phyloP scores from a whole-genome alignment of 2,113 vertebrate genomes.

The Semicossyphus pulcher region DNA sequence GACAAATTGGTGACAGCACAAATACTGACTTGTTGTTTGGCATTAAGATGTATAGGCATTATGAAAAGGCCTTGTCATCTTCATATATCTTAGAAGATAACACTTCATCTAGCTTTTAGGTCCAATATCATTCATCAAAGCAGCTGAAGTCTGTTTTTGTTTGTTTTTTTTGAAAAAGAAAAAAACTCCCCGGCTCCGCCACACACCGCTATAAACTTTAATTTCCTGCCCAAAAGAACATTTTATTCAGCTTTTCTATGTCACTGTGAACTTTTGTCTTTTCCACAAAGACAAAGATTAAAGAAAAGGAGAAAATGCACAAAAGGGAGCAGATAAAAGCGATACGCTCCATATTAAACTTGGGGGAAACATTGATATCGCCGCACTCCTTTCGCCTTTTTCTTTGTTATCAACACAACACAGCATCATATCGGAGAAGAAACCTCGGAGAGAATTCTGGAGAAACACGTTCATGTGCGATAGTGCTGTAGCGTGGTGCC shows the following conservation, averaged over 20 bases:
- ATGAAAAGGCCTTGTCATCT: conserved; percentile 31
- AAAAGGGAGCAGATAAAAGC: conserved; percentile 57
- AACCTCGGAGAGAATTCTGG: conserved; percentile 32
- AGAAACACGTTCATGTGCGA: conserved; percentile 40
- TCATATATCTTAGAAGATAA: conserved; percentile 23
- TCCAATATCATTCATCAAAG: conserved; percentile 41
- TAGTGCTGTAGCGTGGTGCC: conserved; percentile 56
- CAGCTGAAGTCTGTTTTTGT: conserved; percentile 19
- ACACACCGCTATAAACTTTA: conserved; percentile 49
- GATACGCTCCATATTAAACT: conserved; percentile 51
- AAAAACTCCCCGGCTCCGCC: neutral
- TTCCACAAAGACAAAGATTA: conserved; percentile 53
- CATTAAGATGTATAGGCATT: conserved; percentile 10
- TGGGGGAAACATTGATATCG: conserved; percentile 17
- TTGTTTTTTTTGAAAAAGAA: conserved; percentile 29
- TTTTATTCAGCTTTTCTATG: conserved; percentile 36
- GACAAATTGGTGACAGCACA: no score
- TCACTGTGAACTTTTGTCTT: conserved; percentile 42
- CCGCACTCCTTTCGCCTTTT: conserved; percentile 23
- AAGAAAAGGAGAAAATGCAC: conserved; percentile 47
- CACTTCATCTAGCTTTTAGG: conserved; percentile 15
- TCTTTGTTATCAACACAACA: conserved; percentile 56
- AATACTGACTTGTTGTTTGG: neutral
- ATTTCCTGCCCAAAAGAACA: conserved; percentile 62
- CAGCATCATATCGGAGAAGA: conserved; percentile 52